Conservation (phyloP, 1,140 invertebrate genomes). For the Achatina immaculata region DNA sequence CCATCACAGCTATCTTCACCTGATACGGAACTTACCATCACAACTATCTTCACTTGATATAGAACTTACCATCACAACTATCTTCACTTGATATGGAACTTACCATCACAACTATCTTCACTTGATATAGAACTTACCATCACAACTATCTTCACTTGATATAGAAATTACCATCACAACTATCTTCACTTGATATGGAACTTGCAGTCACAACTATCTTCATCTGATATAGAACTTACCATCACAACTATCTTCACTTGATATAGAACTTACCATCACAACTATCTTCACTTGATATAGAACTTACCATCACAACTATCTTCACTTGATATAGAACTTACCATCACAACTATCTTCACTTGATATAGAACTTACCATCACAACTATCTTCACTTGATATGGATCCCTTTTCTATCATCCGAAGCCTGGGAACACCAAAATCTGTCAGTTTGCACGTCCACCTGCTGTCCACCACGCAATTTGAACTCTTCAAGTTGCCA, state of each 20-base stretch:
- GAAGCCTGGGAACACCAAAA: constrained; percentile 83
- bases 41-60: constrained; percentile 49
- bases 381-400: constrained; percentile 46
- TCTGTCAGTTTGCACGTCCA: constrained; percentile 96
- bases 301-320: neutral
- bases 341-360: neutral
- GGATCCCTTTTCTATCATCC: constrained; percentile 46
- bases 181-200: constrained; percentile 46
- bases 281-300: no score
- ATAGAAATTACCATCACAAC: no score
- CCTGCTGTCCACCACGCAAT: constrained; percentile 90
- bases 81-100: constrained; percentile 47
- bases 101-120: no score
- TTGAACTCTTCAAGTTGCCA: constrained; percentile 96
- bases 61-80: no score
- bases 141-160: constrained; percentile 49
- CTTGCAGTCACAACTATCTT: no score
- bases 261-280: neutral
- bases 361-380: no score
- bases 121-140: constrained; percentile 35
- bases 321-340: no score
- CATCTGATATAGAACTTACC: no score
- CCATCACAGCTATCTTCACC: constrained; percentile 42
- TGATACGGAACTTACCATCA: constrained; percentile 34
- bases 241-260: no score